phyloP scores from a whole-genome alignment of 2,888 invertebrate species.

The Ganaspis brasiliensis region DNA sequence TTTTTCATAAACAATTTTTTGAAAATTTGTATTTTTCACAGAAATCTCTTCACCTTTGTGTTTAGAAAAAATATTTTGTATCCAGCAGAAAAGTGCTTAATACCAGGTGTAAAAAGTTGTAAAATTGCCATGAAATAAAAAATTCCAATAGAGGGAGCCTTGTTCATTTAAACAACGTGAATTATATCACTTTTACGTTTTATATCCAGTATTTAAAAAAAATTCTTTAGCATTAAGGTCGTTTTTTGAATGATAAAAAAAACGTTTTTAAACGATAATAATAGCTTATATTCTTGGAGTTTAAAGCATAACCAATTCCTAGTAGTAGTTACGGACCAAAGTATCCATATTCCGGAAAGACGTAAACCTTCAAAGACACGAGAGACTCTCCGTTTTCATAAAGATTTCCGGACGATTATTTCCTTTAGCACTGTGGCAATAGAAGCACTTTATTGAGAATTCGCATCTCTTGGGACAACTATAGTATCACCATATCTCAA shows the following conservation, averaged over 20 bases:
- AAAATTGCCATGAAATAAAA: too few relatives aligned
- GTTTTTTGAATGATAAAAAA: slow-evolving; percentile 4
- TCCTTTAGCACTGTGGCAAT: slow-evolving; percentile 5
- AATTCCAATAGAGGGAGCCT: too few relatives aligned
- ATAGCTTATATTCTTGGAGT: slow-evolving; percentile 11
- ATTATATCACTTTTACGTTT: neutral
- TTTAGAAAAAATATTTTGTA: too few relatives aligned
- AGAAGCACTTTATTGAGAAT: slow-evolving; percentile 25
- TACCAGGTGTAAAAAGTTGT: too few relatives aligned
- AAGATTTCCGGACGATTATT: slow-evolving; percentile 35
- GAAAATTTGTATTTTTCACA: too few relatives aligned
- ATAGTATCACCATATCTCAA: neutral
- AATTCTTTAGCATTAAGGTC: neutral
- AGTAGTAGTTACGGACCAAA: slow-evolving; percentile 9
- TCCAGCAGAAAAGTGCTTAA: too few relatives aligned
- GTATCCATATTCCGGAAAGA: slow-evolving; percentile 35
- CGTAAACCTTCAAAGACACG: slow-evolving; percentile 30
- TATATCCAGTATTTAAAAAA: neutral
- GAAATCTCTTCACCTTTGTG: too few relatives aligned
- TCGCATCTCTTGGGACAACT: neutral
- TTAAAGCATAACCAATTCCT: slow-evolving; percentile 15
- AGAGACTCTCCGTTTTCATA: slow-evolving; percentile 21
- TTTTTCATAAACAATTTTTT: too few relatives aligned
- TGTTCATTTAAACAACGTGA: neutral
- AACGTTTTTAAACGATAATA: slow-evolving; percentile 1